phyloP scores from a whole-genome alignment of 2,113 vertebrate genomes.

The Myiozetetes cayanensis region DNA sequence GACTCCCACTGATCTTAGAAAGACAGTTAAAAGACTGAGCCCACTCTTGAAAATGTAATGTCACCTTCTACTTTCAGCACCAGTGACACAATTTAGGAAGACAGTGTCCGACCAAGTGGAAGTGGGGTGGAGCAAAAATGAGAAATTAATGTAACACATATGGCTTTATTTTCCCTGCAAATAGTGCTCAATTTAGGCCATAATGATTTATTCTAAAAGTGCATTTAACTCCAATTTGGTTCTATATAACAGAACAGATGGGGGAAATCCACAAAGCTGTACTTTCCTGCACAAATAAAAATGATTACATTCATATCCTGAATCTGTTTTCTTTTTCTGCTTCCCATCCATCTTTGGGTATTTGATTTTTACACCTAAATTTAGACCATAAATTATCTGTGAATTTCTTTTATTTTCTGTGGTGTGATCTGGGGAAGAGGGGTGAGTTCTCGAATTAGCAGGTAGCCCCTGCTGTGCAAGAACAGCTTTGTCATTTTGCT shows the following conservation, averaged over 20 bases:
- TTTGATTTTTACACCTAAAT: neutral
- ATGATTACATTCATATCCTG: neutral
- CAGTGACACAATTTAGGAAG: neutral
- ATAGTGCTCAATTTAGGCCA: slow-evolving; percentile 55
- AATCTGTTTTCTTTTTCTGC: neutral
- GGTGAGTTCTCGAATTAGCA: neutral
- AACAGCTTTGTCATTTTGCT: neutral
- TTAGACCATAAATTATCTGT: too few species aligned
- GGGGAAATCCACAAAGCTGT: slow-evolving; percentile 45
- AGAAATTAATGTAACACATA: slow-evolving; percentile 53
- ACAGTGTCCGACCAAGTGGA: neutral
- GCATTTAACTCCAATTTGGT: slow-evolving; percentile 57
- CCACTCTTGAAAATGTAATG: neutral
- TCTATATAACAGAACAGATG: slow-evolving; percentile 57
- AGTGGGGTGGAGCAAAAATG: neutral
- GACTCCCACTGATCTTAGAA: neutral
- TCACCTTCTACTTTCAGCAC: slow-evolving; percentile 3
- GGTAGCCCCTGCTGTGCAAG: neutral
- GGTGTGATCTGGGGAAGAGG: neutral
- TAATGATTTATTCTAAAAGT: slow-evolving; percentile 58
- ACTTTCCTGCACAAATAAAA: slow-evolving; percentile 22
- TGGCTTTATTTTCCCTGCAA: slow-evolving; percentile 64
- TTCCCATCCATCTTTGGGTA: neutral
- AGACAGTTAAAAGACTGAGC: neutral
- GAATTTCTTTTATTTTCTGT: neutral